phyloP scores from a whole-genome alignment of 2,113 vertebrate species.

The Australoheros scitulus region DNA sequence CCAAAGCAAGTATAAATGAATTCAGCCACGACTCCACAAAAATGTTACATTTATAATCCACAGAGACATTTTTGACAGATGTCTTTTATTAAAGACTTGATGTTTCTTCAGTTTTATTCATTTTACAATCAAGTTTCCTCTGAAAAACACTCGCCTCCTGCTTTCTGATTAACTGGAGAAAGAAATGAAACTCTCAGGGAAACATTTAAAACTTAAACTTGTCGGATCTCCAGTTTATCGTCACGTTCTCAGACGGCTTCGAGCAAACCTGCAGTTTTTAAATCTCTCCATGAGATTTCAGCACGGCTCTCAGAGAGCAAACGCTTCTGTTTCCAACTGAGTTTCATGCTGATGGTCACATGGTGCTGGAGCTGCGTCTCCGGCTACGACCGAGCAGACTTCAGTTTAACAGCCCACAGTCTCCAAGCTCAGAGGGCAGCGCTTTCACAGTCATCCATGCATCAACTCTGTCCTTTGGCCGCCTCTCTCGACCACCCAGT shows the following conservation, averaged over 20 bases:
- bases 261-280: neutral
- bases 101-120: neutral
- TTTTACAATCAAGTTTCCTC: neutral
- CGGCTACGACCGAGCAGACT: neutral
- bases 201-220: neutral
- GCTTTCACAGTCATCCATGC: neutral
- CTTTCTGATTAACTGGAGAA: neutral
- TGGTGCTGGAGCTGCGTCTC: neutral
- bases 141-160: neutral
- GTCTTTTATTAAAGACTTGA: neutral
- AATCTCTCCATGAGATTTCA: too few species aligned
- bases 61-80: neutral
- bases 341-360: too few species aligned
- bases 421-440: neutral
- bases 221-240: neutral
- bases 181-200: neutral
- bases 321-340: too few species aligned
- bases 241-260: neutral
- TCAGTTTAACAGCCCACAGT: neutral
- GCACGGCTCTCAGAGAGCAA: too few species aligned
- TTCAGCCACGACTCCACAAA: neutral
- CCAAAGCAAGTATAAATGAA: neutral
- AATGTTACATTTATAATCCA: neutral
- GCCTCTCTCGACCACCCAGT: conserved; percentile 39
- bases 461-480: conserved; percentile 40